Conservation (phyloP, 2,113 vertebrate species). For the Corythornis madagascariensis region DNA sequence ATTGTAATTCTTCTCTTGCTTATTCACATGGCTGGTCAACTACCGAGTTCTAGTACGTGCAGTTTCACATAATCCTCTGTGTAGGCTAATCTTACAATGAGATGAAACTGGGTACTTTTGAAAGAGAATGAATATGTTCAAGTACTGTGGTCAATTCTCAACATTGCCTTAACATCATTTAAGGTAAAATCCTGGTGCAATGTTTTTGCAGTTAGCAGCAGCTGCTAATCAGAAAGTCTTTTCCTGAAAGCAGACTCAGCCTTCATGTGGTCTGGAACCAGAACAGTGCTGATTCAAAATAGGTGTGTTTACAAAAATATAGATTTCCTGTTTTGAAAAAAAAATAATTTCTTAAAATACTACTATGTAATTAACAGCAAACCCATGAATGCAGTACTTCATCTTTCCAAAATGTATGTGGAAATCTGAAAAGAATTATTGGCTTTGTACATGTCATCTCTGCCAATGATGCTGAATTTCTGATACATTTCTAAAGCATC, state of each 20-base stretch:
- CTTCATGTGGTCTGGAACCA: not conserved
- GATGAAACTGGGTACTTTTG: not conserved
- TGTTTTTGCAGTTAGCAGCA: not conserved
- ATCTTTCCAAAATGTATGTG: not conserved
- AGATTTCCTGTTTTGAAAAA: not conserved
- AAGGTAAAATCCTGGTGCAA: not conserved
- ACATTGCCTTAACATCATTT: not conserved
- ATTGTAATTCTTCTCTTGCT: not conserved
- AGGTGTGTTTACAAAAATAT: not conserved
- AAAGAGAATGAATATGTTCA: not conserved
- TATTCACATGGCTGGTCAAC: not conserved
- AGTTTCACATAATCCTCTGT: not conserved
- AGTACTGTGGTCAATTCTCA: not conserved
- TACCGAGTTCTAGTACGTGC: rapidly evolving
- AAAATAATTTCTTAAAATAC: not conserved
- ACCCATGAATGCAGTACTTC: not conserved
- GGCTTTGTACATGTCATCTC: not conserved
- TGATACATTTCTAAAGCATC: not conserved
- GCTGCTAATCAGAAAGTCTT: not conserved
- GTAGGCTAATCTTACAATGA: not conserved
- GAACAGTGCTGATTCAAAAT: not conserved
- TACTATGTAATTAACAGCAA: not conserved
- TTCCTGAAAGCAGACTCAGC: not conserved
- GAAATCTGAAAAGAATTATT: not conserved
- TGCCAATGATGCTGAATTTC: not conserved